Percentiles rank a stretch among this genome's conserved stretches.
phyloP scores from a whole-genome alignment of 2,888 invertebrate species.

The Drosophila anomelani region DNA sequence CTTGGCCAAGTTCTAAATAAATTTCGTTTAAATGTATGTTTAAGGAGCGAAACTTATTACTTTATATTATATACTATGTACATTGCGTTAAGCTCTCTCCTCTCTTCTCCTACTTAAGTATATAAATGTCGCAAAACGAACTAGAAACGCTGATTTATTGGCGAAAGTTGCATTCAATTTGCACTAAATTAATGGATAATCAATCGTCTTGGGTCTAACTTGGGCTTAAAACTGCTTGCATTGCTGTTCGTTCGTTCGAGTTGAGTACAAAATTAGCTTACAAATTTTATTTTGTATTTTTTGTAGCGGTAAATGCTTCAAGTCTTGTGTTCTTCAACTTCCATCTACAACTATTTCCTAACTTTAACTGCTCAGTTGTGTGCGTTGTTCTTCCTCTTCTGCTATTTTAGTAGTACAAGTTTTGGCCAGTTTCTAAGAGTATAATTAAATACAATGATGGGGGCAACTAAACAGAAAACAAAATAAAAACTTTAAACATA shows the following conservation, averaged over 20 bases:
- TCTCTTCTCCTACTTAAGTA: slow-evolving; percentile 13
- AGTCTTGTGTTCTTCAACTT: slow-evolving; percentile 67
- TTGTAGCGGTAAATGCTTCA: slow-evolving; percentile 72
- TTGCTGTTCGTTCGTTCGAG: slow-evolving; percentile 42
- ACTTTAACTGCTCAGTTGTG: slow-evolving; percentile 32
- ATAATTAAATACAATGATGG: neutral
- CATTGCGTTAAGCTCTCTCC: slow-evolving; percentile 12
- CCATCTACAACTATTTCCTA: slow-evolving; percentile 9
- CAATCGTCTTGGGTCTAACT: slow-evolving; percentile 21
- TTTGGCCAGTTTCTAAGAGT: slow-evolving; percentile 38
- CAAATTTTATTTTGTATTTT: slow-evolving; percentile 37
- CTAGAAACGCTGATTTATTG: slow-evolving; percentile 22
- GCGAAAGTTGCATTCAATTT: slow-evolving; percentile 40
- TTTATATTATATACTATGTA: slow-evolving; percentile 22
- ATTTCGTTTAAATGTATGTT: slow-evolving; percentile 20
- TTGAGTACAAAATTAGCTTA: slow-evolving; percentile 61
- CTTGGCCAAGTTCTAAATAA: slow-evolving; percentile 41
- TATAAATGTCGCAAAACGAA: slow-evolving; percentile 23
- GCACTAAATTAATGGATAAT: slow-evolving; percentile 43
- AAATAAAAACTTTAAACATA: slow-evolving; percentile 22
- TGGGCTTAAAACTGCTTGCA: slow-evolving; percentile 47
- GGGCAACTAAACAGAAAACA: slow-evolving; percentile 21
- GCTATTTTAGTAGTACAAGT: slow-evolving; percentile 27
- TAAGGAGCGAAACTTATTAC: slow-evolving; percentile 36
- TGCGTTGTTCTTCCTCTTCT: slow-evolving; percentile 29